A percentile compares a stretch with the other conserved stretches of the same genome.
Evolutionary conservation across 2,797 vertebrate genomes (phyloP).

Genomic region (Scarus forsteni): DNA sequence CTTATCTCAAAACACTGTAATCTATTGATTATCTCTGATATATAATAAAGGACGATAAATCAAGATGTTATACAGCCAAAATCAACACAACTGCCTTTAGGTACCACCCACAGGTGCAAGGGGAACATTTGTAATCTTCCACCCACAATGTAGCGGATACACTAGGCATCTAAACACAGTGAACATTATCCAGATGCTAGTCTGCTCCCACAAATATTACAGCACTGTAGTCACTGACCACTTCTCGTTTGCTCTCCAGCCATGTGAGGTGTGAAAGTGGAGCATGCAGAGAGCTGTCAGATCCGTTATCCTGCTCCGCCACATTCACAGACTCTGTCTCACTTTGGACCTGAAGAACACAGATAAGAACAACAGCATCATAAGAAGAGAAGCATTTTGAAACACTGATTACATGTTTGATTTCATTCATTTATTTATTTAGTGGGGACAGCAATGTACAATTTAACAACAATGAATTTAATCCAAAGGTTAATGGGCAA

Average conservation of each 20-base stretch:
- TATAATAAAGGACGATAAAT: conserved; percentile 29
- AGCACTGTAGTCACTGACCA: conserved; percentile 75
- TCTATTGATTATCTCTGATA: conserved; percentile 17
- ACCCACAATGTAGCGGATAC: conserved; percentile 2
- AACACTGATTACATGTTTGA: no score
- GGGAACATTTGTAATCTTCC: conserved; percentile 14
- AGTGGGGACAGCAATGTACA: background rate
- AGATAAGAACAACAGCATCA: background rate
- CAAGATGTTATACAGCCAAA: conserved; percentile 46
- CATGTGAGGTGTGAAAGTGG: conserved; percentile 78
- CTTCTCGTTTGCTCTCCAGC: conserved; percentile 81
- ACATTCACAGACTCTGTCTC: conserved; percentile 56
- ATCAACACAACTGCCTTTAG: conserved; percentile 35
- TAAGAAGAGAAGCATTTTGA: background rate
- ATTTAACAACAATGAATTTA: no score
- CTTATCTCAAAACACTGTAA: conserved; percentile 27
- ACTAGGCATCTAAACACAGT: conserved; percentile 22
- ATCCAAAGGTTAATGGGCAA: no score
- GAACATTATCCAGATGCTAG: conserved; percentile 23
- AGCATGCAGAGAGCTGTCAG: conserved; percentile 40
- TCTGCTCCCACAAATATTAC: conserved; percentile 12
- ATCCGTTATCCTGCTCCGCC: conserved; percentile 73
- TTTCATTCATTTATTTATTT: no score
- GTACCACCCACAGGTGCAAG: conserved; percentile 34
- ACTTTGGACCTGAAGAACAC: conserved; percentile 57